Base-by-base conservation (phyloP, 2,797 vertebrate genomes). In the Phoebastria nigripes region DNA sequence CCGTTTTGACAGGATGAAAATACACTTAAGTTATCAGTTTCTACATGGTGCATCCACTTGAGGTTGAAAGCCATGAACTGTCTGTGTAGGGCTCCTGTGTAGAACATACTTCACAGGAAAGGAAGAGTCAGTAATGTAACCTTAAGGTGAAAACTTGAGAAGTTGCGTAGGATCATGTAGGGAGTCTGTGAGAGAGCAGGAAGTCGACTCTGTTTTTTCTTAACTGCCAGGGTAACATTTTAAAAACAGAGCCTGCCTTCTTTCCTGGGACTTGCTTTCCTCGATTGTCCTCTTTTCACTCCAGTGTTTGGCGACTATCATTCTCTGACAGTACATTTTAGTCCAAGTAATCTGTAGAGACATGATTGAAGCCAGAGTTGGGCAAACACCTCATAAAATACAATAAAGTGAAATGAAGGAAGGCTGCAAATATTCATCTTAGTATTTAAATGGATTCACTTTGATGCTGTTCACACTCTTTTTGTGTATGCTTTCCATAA, bases 321-420 rank as follows among this genome's bases (percentile, higher is more conserved):
- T 82, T 87, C 24, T 39, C 71, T 86, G 65, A 74, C 37, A 89
- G 41, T 79, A 55, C 8, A 8, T 82, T 95, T 71, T 86, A 80
- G 63, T 73, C 88, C 52, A 77, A 82, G 56, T 71, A 78, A 65
- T 91, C 61, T 91, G 37, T 78, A 86, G 71, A 88, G 61, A 41
- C 35, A 20, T 28, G 61, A 87, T 10, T 78, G 89, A 91, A 96
- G 42, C 41, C 67, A 69, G 61, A 95, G 89, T 92, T 95, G 96
- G 83, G 94, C 89, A 95, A 96, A 96, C 94, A 96, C 86, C 83
- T 95, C 87, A 92, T 92, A 93, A 95, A 94, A 77, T 87, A 92
- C 77, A 95, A 91, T 85, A 71, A 91, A 89, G 76, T 85, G 79
- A 93, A 96, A 92, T 94, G 92, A 92, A 92, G 65, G 67, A 74